Percentiles rank a stretch among this genome's conserved stretches.
Evolutionary conservation across 2,113 vertebrate genomes (phyloP).

Genomic region (Acanthisitta chloris): DNA sequence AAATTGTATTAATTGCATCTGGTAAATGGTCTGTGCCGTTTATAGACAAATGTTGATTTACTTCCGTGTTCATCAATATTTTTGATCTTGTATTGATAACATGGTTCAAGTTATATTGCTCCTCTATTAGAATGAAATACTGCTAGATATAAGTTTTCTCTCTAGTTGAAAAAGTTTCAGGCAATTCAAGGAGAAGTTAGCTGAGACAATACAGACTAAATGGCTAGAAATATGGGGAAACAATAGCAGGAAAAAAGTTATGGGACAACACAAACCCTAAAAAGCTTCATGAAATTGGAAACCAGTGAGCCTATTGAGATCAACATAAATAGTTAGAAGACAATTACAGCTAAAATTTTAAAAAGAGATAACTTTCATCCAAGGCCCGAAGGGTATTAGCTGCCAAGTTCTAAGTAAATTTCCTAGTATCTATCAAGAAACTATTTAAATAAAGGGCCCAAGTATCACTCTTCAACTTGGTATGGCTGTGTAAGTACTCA

Average conservation of each 20-base stretch:
- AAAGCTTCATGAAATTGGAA: neutral
- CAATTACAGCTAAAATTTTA: neutral
- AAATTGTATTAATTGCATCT: conserved; percentile 33
- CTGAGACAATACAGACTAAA: neutral
- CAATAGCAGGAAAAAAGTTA: neutral
- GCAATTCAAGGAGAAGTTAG: neutral
- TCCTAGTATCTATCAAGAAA: neutral
- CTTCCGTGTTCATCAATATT: conserved; percentile 67
- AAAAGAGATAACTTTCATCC: neutral
- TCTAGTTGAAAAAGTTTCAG: neutral
- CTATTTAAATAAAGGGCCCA: neutral
- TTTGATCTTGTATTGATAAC: conserved; percentile 67
- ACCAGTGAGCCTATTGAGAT: neutral
- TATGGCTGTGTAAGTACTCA: neutral
- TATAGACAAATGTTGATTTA: conserved; percentile 51
- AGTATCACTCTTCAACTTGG: neutral
- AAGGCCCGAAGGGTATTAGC: neutral
- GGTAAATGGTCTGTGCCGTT: conserved; percentile 33
- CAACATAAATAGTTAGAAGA: neutral
- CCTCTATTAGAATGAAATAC: conserved; percentile 62
- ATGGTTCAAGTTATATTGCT: neutral
- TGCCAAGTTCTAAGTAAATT: neutral
- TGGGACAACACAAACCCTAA: neutral
- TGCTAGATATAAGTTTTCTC: neutral
- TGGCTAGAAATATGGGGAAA: neutral